Base-by-base conservation (phyloP, 1,140 invertebrate species). In the Drosophila ercepeae region DNA sequence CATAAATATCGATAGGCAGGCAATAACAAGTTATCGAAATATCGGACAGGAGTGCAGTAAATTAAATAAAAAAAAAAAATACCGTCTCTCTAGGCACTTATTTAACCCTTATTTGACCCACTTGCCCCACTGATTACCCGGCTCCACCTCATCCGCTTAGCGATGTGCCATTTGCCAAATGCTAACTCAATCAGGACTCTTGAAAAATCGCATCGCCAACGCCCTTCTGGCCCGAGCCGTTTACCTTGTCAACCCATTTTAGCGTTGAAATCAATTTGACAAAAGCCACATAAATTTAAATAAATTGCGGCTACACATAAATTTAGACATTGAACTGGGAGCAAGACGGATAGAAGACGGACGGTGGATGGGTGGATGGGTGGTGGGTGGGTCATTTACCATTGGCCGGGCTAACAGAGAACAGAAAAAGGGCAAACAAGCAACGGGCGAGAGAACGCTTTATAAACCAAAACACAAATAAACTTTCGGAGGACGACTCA, bases 241-340 rank as follows among this genome's bases (percentile, higher is more conserved):
- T 84, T 75, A 75, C 72, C 81, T 79, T 86, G 79, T 86, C 76
- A 81, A 84, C 81, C 79, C 79, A 81, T 86, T 71, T 84, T 81
- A 81, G 67, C 79, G 78, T 84, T 84, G 79, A 84, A 84, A 84
- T 84, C 79, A 84, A 84, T 84, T 84, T 84, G 79, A 86, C 79
- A 84, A 86, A 84, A 84, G 75, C 79, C 79, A 84, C 79, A 84
- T 84, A 84, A 84, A 84, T 84, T 84, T 84, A 81, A 84, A 84
- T 84, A 84, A 84, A 84, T 84, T 81, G 79, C 79, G 76, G 81
- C 67, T 67, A 34, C 76, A 84, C 79, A 84, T 84, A 86, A 86
- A 84, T 84, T 76, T 73, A 76, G 79, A 81, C 79, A 86, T 86
- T 59, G 68, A 69, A 51, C 59, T 27, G 5, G 19, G 36, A 27